Percentiles rank a stretch among this genome's conserved stretches.
Evolutionary conservation across 2,888 invertebrate species (phyloP).

Genomic region (Brachyptera risi): DNA sequence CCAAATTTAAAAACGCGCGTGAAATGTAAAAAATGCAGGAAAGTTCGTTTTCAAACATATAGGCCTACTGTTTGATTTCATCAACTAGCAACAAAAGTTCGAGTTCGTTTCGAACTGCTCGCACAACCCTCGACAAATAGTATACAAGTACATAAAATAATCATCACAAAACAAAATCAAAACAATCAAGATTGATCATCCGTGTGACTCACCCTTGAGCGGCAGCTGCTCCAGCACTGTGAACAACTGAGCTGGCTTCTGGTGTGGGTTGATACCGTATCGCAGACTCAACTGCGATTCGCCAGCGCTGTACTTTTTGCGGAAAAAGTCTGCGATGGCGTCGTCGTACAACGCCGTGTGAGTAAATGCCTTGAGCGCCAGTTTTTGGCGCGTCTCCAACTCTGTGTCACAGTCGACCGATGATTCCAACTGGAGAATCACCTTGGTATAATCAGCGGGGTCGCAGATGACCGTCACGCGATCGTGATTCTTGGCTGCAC

Average conservation of each 20-base stretch:
- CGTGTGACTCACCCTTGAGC: conserved; percentile 56
- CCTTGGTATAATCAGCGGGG: conserved; percentile 76
- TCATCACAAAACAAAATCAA: no score
- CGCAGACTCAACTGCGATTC: conserved; percentile 78
- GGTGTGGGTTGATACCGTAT: conserved; percentile 82
- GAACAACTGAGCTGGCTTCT: conserved; percentile 91
- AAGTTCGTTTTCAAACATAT: no score
- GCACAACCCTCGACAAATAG: no score
- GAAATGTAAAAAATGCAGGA: no score
- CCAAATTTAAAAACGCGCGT: no score
- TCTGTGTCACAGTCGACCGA: conserved; percentile 64
- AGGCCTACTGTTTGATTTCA: no score
- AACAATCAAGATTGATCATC: no score
- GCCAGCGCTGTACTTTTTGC: conserved; percentile 76
- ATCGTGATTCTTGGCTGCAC: conserved; percentile 95
- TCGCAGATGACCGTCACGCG: conserved; percentile 94
- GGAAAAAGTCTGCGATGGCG: conserved; percentile 93
- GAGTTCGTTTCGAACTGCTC: no score
- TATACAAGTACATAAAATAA: no score
- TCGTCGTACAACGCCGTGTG: conserved; percentile 94
- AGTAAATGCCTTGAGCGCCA: conserved; percentile 91
- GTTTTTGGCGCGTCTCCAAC: conserved; percentile 65
- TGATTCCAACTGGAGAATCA: conserved; percentile 66
- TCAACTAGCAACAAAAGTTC: no score
- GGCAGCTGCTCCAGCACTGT: conserved; percentile 77